A percentile compares a stretch with the other conserved stretches of the same genome.
These are phyloP conservation scores for Balanococcus diminutus DNA, from an alignment of 2,888 invertebrate species.

Conservation along the genomic window DNA sequence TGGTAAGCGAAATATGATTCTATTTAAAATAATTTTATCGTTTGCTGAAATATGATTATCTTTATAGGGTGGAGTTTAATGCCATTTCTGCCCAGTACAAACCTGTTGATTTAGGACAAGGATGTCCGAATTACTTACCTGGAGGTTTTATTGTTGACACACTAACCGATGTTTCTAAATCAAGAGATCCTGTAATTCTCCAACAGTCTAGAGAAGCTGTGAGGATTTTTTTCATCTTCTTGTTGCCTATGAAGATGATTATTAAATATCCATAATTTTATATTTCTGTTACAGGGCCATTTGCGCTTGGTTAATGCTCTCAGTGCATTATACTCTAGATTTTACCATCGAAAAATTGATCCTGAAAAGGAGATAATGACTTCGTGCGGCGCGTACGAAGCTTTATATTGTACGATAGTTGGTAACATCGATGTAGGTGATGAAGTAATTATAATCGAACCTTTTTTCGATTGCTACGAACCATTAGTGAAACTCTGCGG, in stretches of 20 bases:
- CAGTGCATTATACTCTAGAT: slow-evolving; percentile 80
- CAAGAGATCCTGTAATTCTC: background rate
- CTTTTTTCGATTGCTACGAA: slow-evolving; percentile 97
- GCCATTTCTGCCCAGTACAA: slow-evolving; percentile 80
- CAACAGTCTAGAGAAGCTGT: slow-evolving; percentile 18
- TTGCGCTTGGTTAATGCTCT: slow-evolving; percentile 84
- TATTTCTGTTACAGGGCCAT: slow-evolving; percentile 80
- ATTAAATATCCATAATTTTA: background rate
- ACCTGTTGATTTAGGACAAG: slow-evolving; percentile 92
- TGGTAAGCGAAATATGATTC: slow-evolving; percentile 62
- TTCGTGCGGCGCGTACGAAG: slow-evolving; percentile 93
- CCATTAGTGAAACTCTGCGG: slow-evolving; percentile 91
- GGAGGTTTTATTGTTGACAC: slow-evolving; percentile 82
- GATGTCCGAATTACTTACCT: slow-evolving; percentile 90
- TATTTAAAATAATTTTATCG: background rate
- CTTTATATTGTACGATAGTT: slow-evolving; percentile 82
- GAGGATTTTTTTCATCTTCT: background rate
- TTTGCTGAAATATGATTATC: background rate
- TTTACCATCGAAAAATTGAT: slow-evolving; percentile 78
- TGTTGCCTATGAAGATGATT: background rate
- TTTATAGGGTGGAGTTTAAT: slow-evolving; percentile 87
- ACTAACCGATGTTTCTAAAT: slow-evolving; percentile 70
- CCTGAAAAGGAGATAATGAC: slow-evolving; percentile 84
- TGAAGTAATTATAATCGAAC: slow-evolving; percentile 96
- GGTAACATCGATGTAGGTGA: slow-evolving; percentile 86